Percentiles rank a stretch among this genome's conserved stretches.
Conservation (phyloP, 2,797 vertebrate species). For the Liasis olivaceus region DNA sequence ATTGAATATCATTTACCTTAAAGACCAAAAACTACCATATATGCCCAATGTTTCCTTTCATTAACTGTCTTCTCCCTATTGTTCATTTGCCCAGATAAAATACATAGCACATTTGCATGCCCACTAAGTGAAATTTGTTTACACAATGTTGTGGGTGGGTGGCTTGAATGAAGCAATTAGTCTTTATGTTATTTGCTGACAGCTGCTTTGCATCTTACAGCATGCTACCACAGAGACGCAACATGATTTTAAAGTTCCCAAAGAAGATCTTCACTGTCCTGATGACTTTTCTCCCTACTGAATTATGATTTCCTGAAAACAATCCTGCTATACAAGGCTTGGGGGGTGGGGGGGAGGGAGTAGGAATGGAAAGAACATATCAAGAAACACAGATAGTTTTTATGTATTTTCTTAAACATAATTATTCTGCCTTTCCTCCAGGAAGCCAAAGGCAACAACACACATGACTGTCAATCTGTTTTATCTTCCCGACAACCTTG, state of each 20-base stretch:
- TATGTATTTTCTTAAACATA: not conserved
- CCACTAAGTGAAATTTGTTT: constrained; percentile 56
- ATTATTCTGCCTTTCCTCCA: not conserved
- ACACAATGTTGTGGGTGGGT: constrained; percentile 43
- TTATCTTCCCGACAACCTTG: not conserved
- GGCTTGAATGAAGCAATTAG: constrained; percentile 51
- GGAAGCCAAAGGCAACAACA: not conserved
- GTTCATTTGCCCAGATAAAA: not conserved
- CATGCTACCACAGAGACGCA: constrained; percentile 24
- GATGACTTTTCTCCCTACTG: not conserved
- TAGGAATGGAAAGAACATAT: not conserved
- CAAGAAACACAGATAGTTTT: not conserved
- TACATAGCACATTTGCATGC: constrained; percentile 20
- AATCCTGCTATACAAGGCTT: not conserved
- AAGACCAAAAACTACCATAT: not conserved
- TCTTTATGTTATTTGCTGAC: constrained; percentile 39
- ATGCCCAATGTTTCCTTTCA: not conserved
- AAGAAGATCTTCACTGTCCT: constrained; percentile 30
- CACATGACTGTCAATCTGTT: not conserved
- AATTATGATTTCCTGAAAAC: not conserved
- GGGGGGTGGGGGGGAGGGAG: not conserved
- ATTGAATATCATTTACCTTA: not conserved
- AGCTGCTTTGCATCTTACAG: constrained; percentile 60
- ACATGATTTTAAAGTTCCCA: constrained; percentile 26
- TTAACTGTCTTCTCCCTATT: not conserved